Base-by-base conservation (phyloP, 1,140 invertebrate species). In the Panulirus ornatus region DNA sequence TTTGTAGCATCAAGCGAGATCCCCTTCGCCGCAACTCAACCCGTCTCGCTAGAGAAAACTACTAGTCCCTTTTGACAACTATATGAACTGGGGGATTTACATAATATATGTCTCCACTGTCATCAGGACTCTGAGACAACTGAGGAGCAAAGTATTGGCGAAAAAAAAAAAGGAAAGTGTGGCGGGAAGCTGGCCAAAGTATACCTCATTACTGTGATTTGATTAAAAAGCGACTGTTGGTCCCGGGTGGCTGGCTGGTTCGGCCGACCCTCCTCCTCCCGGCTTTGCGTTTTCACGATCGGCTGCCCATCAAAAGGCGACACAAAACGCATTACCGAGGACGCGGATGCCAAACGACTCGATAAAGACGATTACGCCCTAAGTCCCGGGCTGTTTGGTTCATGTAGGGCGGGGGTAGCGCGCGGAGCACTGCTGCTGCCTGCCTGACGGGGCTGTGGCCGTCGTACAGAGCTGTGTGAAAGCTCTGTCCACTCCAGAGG, bases 211-310 rank as follows among this genome's bases (percentile, higher is more conserved):
- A 66, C 54, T 36, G 54, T 66, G 79, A 83, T 83, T 83, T 83
- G 79, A 83, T 83, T 83, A 83, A 83, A 63, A 83, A 19, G 51
- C 34, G 8, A 83, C 30, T 66, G 19, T 83, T n/a, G 54, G 79
- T 36, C 30, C 19, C 2, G 27, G 79, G 14, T 66, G 51, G 38
- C 38, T 42, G 19, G 34, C 1, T 0, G 30, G 3, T 9, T 71
- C 54, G 58, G 27, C n/a, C 19, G n/a, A 8, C 58, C 42, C 58
- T 42, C 82, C 30, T 27, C 40, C 81, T 14, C 66, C 58, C 63
- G 58, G 58, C 82, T 71, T 84, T 71, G 82, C 82, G 58, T 84
- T 84, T 84, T 42, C 82, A 84, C 82, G 82, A 84, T 71, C 63
- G 63, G 82, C 54, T 84, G 82, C 30, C 40, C 82, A 70, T 70